Conservation (phyloP, 2,888 invertebrate species). For the Cactoblastis cactorum region DNA sequence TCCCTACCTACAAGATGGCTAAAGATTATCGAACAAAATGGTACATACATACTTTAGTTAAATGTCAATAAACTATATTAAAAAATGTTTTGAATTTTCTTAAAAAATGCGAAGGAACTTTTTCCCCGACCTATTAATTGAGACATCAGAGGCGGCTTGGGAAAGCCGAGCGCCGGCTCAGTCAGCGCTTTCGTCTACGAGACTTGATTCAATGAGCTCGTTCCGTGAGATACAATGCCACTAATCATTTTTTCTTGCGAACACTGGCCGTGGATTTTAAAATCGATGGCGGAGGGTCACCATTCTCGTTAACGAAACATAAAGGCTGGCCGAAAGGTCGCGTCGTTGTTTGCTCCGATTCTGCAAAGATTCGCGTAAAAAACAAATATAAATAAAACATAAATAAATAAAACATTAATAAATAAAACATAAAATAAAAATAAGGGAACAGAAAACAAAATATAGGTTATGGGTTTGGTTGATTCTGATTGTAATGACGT, state of each 20-base stretch:
- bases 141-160: conserved; percentile 54
- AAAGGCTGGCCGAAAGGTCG: conserved; percentile 90
- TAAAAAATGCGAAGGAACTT: no score
- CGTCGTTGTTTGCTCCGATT: conserved; percentile 79
- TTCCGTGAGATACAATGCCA: conserved; percentile 39
- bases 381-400: no score
- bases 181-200: conserved; percentile 51
- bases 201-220: conserved; percentile 47
- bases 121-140: no score
- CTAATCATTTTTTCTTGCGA: conserved; percentile 73
- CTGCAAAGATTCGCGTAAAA: conserved; percentile 55
- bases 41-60: no score
- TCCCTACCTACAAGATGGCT: no score
- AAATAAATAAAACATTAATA: conserved; percentile 60
- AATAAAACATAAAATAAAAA: conserved; percentile 32
- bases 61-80: no score
- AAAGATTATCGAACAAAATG: no score
- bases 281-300: conserved; percentile 74
- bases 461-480: conserved; percentile 19
- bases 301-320: conserved; percentile 81
- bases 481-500: conserved; percentile 27
- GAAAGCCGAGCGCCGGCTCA: conserved; percentile 50
- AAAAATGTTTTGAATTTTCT: no score
- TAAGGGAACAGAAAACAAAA: conserved; percentile 26
- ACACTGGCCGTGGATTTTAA: conserved; percentile 75